Conservation (phyloP, 2,888 invertebrate species). For the Andrena trimmerana region DNA sequence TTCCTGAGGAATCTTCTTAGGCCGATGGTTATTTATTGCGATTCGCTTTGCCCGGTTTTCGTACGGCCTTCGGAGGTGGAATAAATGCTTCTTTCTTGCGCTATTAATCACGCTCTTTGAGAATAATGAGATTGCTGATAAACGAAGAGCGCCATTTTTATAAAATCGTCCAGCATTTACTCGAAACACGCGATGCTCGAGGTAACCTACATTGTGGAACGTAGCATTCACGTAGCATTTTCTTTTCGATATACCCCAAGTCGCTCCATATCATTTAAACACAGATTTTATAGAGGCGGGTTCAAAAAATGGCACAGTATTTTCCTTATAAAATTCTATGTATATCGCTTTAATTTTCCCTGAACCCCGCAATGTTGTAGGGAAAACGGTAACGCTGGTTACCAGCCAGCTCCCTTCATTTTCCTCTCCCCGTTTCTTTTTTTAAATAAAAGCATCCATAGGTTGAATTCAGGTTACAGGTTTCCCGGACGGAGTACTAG, state of each 20-base stretch:
- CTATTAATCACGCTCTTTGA: not conserved
- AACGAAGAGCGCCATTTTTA: not conserved
- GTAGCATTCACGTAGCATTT: not conserved
- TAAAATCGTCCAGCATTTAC: not conserved
- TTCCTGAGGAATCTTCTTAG: constrained; percentile 41
- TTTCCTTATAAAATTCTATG: not conserved
- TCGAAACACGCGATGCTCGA: not conserved
- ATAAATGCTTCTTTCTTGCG: constrained; percentile 17
- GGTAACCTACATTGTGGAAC: no score
- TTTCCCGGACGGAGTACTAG: constrained; percentile 27
- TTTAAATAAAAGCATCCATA: constrained; percentile 13
- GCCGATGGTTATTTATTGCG: constrained; percentile 39
- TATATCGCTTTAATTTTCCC: not conserved
- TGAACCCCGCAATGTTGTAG: not conserved
- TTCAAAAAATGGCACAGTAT: not conserved
- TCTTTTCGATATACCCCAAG: not conserved
- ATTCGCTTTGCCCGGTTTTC: constrained; percentile 28
- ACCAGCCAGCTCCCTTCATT: not conserved
- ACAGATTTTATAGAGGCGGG: not conserved
- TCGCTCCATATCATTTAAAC: not conserved
- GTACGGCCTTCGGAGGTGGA: not conserved
- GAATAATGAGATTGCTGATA: not conserved
- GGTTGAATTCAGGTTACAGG: constrained; percentile 43
- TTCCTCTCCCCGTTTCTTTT: not conserved
- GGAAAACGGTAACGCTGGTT: not conserved